Evolutionary conservation across 2,113 vertebrate genomes (phyloP).

Genomic region (Emydocephalus ijimae): DNA sequence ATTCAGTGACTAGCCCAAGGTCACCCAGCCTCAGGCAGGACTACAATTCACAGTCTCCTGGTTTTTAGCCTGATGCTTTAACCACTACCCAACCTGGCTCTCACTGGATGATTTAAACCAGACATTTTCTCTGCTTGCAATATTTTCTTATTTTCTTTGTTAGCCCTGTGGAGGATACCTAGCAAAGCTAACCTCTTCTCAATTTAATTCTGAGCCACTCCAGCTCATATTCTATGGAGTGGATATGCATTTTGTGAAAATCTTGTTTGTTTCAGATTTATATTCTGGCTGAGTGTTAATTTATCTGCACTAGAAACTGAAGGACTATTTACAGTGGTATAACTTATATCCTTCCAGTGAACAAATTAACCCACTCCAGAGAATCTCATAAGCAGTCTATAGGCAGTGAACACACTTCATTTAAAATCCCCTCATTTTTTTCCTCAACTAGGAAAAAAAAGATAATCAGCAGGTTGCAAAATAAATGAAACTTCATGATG

Average conservation of each 20-base stretch:
- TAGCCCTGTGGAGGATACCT: not conserved
- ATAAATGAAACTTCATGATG: not conserved
- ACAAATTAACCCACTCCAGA: constrained; percentile 8
- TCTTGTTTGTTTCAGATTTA: not conserved
- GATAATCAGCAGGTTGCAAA: constrained; percentile 3
- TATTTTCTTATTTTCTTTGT: not conserved
- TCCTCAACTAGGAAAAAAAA: not conserved
- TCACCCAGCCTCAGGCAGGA: not conserved
- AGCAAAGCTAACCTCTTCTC: not conserved
- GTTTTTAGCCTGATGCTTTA: not conserved
- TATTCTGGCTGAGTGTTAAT: not conserved
- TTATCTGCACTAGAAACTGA: not conserved
- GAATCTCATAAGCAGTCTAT: not conserved
- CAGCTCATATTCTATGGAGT: not conserved
- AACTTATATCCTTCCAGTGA: not conserved
- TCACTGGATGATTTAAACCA: not conserved
- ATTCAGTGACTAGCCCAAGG: not conserved
- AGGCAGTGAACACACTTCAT: not conserved
- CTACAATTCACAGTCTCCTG: not conserved
- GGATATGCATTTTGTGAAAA: not conserved
- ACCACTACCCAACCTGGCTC: not conserved
- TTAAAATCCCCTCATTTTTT: not conserved
- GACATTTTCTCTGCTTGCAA: not conserved
- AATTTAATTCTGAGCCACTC: not conserved
- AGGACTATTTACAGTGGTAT: not conserved